Evolutionary conservation across 1,140 invertebrate genomes (phyloP), one percentile per base, ranked within the genome.

Genomic region (Archegozetes longisetosus): DNA sequence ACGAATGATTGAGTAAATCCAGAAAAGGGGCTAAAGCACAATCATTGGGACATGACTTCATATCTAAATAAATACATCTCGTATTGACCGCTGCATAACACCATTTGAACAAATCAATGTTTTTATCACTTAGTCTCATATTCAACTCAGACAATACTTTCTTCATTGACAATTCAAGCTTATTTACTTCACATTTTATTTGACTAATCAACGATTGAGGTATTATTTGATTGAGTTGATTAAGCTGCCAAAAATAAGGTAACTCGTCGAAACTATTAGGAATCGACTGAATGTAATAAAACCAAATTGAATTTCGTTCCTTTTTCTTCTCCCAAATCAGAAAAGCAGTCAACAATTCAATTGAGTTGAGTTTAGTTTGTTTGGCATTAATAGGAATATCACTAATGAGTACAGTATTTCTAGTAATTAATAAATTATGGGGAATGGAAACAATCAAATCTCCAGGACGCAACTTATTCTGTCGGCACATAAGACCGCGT

Each of bases 21-120:
- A 89, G 69, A 64, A 82, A 84, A 2, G 86, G 86, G 49, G 82
- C 83, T 20, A 88, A 68, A 6, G 84, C 84, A 65, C 74, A 65
- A 46, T 82, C 71, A 67, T 81, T 76, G 55, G 76, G 70, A 63
- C 77, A 56, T 4, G 9, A 4, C 9, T 66, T 58, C 51, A 68
- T 55, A 13, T 64, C 66, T 3, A 73, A 64, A 67, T 71, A 79
- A 20, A 88, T 79, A 56, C 80, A 81, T 65, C 86, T 75, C 1
- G 85, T 85, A 72, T 87, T 86, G 1, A 88, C 83, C 62, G 79
- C 76, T 66, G 80, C 81, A 74, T 83, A 88, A 1, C 79, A 79
- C 76, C 75, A 78, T 49, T 61, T 58, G 60, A 70, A 74, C 4
- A 25, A 12, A 23, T 64, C 26, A 12, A 68, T 57, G 62, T 61